These are phyloP conservation scores for Myanophis thanlyinensis DNA, from an alignment of 2,113 vertebrate genomes.

Conservation along the genomic window DNA sequence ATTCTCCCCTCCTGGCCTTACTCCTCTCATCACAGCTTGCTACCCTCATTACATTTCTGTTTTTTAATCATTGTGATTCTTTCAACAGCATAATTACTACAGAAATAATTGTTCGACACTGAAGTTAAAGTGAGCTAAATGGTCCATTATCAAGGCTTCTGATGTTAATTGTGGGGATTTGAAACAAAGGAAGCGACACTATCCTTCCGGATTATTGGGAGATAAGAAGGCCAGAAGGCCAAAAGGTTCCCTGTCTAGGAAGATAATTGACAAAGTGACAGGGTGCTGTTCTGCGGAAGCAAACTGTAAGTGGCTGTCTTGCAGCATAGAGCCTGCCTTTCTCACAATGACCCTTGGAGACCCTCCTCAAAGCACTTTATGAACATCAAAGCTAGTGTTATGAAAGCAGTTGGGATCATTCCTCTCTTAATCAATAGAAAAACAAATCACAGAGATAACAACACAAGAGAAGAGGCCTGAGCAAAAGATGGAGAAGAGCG, in stretches of 20 bases:
- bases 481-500: neutral
- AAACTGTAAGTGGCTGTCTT: neutral
- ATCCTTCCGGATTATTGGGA: neutral
- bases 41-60: neutral
- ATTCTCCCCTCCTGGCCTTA: neutral
- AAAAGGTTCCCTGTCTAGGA: neutral
- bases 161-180: constrained; percentile 8
- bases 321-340: neutral
- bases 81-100: constrained; percentile 18
- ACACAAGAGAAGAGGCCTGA: neutral
- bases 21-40: neutral
- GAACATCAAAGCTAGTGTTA: neutral
- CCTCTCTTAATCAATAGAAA: neutral
- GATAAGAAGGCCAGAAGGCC: constrained; percentile 2
- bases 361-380: neutral
- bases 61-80: constrained; percentile 14
- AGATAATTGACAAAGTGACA: neutral
- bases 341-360: neutral
- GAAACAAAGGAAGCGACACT: neutral
- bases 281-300: neutral
- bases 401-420: neutral
- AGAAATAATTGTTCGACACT: constrained; percentile 7
- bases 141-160: neutral
- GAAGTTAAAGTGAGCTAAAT: constrained; percentile 15
- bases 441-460: neutral